phyloP scores from a whole-genome alignment of 2,888 invertebrate genomes.

The Antheraea assamensis region DNA sequence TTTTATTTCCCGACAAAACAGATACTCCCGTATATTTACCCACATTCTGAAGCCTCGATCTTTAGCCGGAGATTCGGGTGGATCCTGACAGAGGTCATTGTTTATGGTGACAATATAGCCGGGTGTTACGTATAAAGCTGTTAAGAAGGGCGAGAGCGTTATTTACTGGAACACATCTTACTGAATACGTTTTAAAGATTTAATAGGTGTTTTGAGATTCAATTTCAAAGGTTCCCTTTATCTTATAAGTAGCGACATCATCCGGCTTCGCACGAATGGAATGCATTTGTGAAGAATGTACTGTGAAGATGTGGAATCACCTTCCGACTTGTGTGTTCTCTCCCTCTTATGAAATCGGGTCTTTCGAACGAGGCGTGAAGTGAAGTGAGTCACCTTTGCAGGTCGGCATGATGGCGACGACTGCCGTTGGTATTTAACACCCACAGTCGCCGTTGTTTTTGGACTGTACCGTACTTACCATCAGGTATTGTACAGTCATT shows the following conservation, averaged over 20 bases:
- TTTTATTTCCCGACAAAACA: constrained; percentile 11
- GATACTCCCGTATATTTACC: constrained; percentile 9
- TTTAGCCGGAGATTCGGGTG: constrained; percentile 19
- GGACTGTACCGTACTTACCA: too few species aligned
- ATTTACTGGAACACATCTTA: constrained; percentile 12
- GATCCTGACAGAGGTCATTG: constrained; percentile 40
- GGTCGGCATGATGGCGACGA: too few species aligned
- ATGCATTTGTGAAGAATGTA: not conserved
- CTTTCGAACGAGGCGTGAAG: too few species aligned
- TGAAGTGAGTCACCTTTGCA: too few species aligned
- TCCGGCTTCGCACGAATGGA: too few species aligned
- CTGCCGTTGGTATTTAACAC: too few species aligned
- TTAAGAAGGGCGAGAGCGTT: constrained; percentile 12
- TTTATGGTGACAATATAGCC: constrained; percentile 38
- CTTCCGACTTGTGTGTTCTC: too few species aligned
- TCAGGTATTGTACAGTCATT: too few species aligned
- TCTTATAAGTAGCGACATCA: not conserved
- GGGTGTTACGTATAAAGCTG: constrained; percentile 20
- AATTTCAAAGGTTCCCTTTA: not conserved
- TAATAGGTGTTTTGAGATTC: constrained; percentile 1
- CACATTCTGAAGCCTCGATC: constrained; percentile 15
- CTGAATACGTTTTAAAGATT: constrained; percentile 11
- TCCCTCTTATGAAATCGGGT: too few species aligned
- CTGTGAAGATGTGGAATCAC: not conserved
- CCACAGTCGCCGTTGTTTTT: too few species aligned